Percentiles rank a stretch among this genome's conserved stretches.
Evolutionary conservation across 1,140 invertebrate genomes (phyloP).

Genomic region (Ganaspis sp.): DNA sequence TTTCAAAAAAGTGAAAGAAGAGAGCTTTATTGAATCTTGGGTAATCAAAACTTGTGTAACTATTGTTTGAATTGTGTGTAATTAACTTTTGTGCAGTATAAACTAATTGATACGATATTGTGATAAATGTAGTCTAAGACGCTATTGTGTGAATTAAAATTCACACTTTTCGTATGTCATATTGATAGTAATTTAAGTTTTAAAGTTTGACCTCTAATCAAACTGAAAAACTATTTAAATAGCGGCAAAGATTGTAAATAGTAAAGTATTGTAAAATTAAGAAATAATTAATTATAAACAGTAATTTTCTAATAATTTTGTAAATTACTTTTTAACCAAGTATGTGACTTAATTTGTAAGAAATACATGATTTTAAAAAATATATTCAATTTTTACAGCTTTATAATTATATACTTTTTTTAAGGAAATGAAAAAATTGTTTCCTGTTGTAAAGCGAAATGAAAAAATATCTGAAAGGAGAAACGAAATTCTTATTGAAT

Average conservation of each 20-base stretch:
- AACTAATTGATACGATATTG: not conserved
- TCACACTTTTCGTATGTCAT: slow-evolving; percentile 25
- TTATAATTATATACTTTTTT: too few species aligned
- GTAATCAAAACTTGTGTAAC: too few species aligned
- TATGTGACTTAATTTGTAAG: too few species aligned
- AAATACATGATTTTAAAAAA: too few species aligned
- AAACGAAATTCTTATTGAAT: too few species aligned
- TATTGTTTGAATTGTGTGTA: not conserved
- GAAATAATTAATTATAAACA: not conserved
- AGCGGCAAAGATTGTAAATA: slow-evolving; percentile 11
- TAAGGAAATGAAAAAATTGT: too few species aligned
- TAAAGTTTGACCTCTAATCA: not conserved
- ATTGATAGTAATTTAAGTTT: slow-evolving; percentile 11
- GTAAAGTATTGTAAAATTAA: not conserved
- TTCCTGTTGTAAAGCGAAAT: too few species aligned
- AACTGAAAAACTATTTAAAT: not conserved
- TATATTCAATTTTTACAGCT: too few species aligned
- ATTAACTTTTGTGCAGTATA: not conserved
- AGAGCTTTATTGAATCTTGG: too few species aligned
- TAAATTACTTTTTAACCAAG: not conserved
- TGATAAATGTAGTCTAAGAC: slow-evolving; percentile 15
- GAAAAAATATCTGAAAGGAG: too few species aligned
- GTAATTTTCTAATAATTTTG: not conserved
- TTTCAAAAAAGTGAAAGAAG: too few species aligned
- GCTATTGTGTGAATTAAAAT: slow-evolving; percentile 17